These are phyloP conservation scores for Meiosimyza platycephala DNA, from an alignment of 2,888 invertebrate species.

Conservation along the genomic window DNA sequence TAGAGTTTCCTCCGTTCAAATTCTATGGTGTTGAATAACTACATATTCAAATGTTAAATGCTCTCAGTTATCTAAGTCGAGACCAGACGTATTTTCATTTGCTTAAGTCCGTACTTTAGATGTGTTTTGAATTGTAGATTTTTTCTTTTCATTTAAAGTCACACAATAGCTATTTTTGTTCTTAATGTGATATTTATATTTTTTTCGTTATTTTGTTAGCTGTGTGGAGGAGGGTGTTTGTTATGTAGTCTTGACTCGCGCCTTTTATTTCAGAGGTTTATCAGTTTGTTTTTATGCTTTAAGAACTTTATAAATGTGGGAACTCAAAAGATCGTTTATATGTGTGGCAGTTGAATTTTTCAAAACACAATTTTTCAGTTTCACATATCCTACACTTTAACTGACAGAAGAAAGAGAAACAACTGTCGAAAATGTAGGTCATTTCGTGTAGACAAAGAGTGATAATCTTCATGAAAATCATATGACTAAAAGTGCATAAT, in stretches of 20 bases:
- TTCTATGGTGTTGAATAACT: background rate
- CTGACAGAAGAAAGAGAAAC: no score
- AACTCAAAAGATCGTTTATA: background rate
- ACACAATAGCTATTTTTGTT: background rate
- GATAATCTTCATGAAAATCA: no score
- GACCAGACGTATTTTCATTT: no score
- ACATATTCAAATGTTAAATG: background rate
- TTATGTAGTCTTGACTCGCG: slow-evolving; percentile 10
- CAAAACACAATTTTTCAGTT: background rate
- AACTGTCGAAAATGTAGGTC: no score
- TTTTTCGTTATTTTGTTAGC: background rate
- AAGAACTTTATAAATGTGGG: background rate
- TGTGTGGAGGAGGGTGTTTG: background rate
- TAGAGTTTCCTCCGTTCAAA: background rate
- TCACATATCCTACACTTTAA: no score
- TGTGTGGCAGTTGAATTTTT: background rate
- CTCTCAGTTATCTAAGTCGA: no score
- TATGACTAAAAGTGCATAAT: no score
- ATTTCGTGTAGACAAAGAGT: no score
- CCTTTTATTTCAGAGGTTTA: slow-evolving; percentile 11
- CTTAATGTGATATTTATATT: slow-evolving; percentile 16
- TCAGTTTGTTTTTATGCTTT: slow-evolving; percentile 17
- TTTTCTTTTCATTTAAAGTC: no score
- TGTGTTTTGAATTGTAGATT: no score
- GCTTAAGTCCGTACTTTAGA: no score